Evolutionary conservation across 2,797 vertebrate genomes (phyloP).

Genomic region (Hoplostethus atlanticus): DNA sequence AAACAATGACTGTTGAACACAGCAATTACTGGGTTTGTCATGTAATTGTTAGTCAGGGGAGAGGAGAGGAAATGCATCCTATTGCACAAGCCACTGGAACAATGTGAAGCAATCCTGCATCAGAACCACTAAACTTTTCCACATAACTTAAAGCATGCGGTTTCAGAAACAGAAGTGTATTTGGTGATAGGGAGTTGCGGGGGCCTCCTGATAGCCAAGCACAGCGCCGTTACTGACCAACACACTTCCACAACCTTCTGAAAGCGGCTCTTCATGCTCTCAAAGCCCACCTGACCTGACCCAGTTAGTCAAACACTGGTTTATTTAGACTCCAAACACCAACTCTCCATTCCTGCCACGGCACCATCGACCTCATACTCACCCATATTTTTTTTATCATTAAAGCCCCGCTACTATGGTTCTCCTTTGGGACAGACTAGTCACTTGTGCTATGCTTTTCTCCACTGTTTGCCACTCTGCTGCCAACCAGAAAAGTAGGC

Average conservation of each 20-base stretch:
- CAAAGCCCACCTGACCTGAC: slow-evolving; percentile 57
- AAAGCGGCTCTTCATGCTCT: slow-evolving; percentile 58
- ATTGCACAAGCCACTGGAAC: slow-evolving; percentile 36
- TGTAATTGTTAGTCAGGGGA: slow-evolving; percentile 47
- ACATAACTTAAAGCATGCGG: not conserved
- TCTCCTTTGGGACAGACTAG: slow-evolving; percentile 32
- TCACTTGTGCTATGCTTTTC: slow-evolving; percentile 30
- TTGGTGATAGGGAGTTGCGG: slow-evolving; percentile 4
- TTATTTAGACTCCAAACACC: slow-evolving; percentile 74
- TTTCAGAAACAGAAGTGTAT: not conserved
- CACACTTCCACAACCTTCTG: slow-evolving; percentile 36
- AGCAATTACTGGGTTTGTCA: slow-evolving; percentile 62
- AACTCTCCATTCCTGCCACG: slow-evolving; percentile 14
- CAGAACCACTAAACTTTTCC: slow-evolving; percentile 14
- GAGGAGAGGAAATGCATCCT: slow-evolving; percentile 28
- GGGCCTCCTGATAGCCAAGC: slow-evolving; percentile 15
- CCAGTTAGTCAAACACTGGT: slow-evolving; percentile 71
- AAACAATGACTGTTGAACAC: slow-evolving; percentile 53
- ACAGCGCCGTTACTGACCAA: slow-evolving; percentile 1
- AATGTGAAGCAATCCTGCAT: slow-evolving; percentile 36
- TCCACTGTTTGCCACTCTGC: slow-evolving; percentile 1
- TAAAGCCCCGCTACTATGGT: slow-evolving; percentile 21
- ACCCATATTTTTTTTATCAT: slow-evolving; percentile 52
- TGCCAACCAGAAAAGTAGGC: slow-evolving; percentile 34
- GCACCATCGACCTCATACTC: slow-evolving; percentile 22